phyloP scores from a whole-genome alignment of 2,113 vertebrate species.

The human region GRCh38 chr20:51874001-51874500 shows the following conservation, averaged over 20 bases:
- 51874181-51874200: background rate
- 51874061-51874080: accelerated
- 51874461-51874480: background rate
- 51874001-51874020: too few relatives aligned
- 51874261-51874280: background rate
- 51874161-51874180: background rate
- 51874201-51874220: background rate
- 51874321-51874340: background rate
- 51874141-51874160: background rate
- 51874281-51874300: background rate
- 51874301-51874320: background rate
- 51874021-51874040: background rate
- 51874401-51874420: too few relatives aligned
- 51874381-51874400: accelerated
- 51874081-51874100: background rate
- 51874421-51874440: accelerated
- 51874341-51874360: background rate
- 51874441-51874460: background rate
- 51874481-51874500: background rate
- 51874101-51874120: background rate
- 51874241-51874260: background rate
- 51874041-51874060: accelerated
- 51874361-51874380: accelerated
- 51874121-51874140: background rate
- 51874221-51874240: background rate